Evolutionary conservation across 2,888 invertebrate species (phyloP), one percentile per base, ranked within the genome.

Genomic region (Cryptus viduatorius): DNA sequence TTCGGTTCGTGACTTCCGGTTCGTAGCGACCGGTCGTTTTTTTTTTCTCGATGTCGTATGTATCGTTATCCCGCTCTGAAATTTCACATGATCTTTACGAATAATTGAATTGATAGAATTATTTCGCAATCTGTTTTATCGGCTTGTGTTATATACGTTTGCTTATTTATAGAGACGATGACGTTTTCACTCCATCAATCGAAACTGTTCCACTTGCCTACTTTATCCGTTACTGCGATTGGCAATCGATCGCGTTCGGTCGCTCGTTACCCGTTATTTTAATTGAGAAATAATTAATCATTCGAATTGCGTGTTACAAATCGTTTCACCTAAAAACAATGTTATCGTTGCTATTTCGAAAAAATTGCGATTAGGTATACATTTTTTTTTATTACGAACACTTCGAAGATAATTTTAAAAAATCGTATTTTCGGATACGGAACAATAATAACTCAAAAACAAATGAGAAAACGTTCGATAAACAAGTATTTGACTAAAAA

Each of bases 161-260:
- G 75, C 79, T 83, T 86, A 86, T 86, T 86, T 85, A 85, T 85
- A 79, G 83, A 59, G 64, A 67, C 72, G 72, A 77, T 71, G 73
- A 79, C n/a, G 64, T 50, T 67, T 56, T 53, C 12, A 56, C 53
- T 61, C 48, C 79, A 46, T 76, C 79, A 46, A 76, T 68, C 67
- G 56, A 61, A 42, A 83, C 75, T 79, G 86, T 42, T 78, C 86
- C 59, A 83, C 79, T 86, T 85, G 79, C 76, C 85, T 78, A 81
- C 73, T 85, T 86, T 64, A 64, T 75, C 61, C 46, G 61, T 37
- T 29, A 44, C 44, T 64, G 77, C 80, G 53, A 82, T 82, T 86
- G 84, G 84, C 67, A 86, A 81, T 73, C 67, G 65, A 19, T 72
- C 73, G 53, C 48, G 56, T 84, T 83, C 71, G 76, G 61, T 71